phyloP scores from a whole-genome alignment of 1,140 invertebrate genomes.

The Acromyrmex echinatior region DNA sequence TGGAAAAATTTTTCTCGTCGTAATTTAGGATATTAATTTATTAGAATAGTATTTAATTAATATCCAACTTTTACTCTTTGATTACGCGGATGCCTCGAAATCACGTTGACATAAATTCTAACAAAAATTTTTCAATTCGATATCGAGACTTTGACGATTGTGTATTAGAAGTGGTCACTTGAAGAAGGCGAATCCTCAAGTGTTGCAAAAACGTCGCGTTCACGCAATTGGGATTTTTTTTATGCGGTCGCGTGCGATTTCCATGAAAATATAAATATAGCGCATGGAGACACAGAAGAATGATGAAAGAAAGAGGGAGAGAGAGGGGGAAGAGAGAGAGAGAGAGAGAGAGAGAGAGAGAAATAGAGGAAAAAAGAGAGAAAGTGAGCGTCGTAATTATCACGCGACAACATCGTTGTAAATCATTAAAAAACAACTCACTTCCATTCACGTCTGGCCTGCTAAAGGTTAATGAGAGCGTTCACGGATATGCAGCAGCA shows the following conservation, averaged over 20 bases:
- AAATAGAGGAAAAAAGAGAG: background rate
- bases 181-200: slow-evolving; percentile 37
- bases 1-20: background rate
- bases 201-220: slow-evolving; percentile 2
- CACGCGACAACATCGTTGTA: slow-evolving; percentile 35
- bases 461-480: slow-evolving; percentile 55
- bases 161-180: slow-evolving; percentile 41
- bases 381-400: slow-evolving; percentile 30
- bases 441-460: slow-evolving; percentile 4
- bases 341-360: background rate
- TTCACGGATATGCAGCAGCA: slow-evolving; percentile 20
- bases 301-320: background rate
- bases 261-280: background rate
- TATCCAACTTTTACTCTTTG: background rate
- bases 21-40: background rate
- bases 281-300: background rate
- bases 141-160: slow-evolving; percentile 46
- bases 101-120: slow-evolving; percentile 41
- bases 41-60: background rate
- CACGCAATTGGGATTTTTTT: background rate
- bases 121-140: slow-evolving; percentile 19
- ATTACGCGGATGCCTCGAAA: slow-evolving; percentile 18
- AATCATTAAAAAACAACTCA: slow-evolving; percentile 52
- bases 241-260: slow-evolving; percentile 6
- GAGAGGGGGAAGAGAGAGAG: background rate